A percentile compares a stretch with the other conserved stretches of the same genome.
Conservation (phyloP, 1,140 invertebrate species). For the Trichonephila inaurata region DNA sequence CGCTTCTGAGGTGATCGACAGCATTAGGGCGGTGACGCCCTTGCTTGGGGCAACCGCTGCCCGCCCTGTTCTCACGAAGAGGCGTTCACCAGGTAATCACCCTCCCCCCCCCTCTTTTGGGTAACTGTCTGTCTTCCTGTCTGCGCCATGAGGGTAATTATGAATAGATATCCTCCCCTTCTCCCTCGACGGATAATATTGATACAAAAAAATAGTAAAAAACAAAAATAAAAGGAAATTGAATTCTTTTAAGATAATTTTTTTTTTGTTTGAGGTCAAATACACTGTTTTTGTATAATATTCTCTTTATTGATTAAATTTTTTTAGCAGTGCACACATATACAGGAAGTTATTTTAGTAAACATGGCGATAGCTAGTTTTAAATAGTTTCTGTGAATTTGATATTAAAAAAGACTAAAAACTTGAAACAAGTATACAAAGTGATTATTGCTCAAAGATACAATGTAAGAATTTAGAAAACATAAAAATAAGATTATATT, state of each 20-base stretch:
- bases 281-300: not conserved
- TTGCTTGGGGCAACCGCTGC: conserved; percentile 33
- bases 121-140: conserved; percentile 51
- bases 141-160: conserved; percentile 40
- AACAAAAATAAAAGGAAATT: conserved; percentile 29
- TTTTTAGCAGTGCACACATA: too few species aligned
- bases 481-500: too few species aligned
- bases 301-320: too few species aligned
- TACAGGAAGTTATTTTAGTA: too few species aligned
- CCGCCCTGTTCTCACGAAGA: conserved; percentile 31
- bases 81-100: not conserved
- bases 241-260: not conserved
- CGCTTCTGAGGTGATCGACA: conserved; percentile 48
- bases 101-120: not conserved
- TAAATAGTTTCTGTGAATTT: too few species aligned
- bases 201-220: not conserved
- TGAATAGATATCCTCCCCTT: conserved; percentile 13
- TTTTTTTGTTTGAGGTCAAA: not conserved
- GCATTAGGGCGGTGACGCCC: conserved; percentile 43
- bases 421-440: too few species aligned
- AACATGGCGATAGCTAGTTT: too few species aligned
- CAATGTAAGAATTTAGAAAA: too few species aligned
- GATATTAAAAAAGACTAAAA: too few species aligned
- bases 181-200: not conserved
- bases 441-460: too few species aligned